A percentile compares a stretch with the other conserved stretches of the same genome.
Conservation (phyloP, 2,113 vertebrate species). For the Osmerus eperlanus region DNA sequence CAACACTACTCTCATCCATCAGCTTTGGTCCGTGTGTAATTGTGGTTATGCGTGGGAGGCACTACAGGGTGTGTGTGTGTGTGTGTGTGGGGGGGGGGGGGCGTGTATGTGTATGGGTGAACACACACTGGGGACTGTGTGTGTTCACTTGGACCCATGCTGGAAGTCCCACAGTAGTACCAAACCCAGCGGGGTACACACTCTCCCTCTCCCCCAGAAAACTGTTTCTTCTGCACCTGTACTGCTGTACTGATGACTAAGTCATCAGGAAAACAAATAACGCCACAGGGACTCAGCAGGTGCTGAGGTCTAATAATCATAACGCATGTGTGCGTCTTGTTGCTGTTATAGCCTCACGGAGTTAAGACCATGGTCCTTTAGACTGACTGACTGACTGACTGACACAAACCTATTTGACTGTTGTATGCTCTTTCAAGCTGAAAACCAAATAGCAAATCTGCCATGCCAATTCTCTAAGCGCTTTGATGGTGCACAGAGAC, state of each 20-base stretch:
- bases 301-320: not conserved
- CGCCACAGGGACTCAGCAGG: not conserved
- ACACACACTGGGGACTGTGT: not conserved
- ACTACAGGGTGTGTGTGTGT: conserved; percentile 2
- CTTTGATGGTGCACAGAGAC: not conserved
- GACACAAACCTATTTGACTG: not conserved
- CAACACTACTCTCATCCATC: conserved; percentile 37
- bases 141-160: not conserved
- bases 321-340: not conserved
- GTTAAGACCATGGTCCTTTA: not conserved
- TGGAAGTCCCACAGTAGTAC: not conserved
- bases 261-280: not conserved
- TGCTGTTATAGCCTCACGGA: not conserved
- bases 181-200: not conserved
- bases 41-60: conserved; percentile 27
- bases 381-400: not conserved
- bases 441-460: not conserved
- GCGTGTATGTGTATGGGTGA: not conserved
- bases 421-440: not conserved
- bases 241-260: not conserved
- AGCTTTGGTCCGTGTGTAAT: conserved; percentile 52
- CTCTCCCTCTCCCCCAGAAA: not conserved
- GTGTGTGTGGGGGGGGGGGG: not conserved
- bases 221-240: not conserved
- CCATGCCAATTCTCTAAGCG: not conserved